Conservation (phyloP, 35 echinoderm and acorn worm genomes). For the Chiridota heheva region DNA sequence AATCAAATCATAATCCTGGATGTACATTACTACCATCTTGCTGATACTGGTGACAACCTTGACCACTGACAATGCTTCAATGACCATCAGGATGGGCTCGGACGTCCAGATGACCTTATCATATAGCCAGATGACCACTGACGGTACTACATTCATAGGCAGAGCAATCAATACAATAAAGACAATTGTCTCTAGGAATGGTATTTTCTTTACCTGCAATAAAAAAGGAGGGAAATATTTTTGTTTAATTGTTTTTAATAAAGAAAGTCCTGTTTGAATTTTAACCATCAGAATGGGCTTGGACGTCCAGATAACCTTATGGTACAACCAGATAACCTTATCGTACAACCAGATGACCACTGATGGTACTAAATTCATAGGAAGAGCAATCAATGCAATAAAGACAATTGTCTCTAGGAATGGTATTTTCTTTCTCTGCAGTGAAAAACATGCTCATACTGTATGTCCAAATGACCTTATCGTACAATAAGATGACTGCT, state of each 20-base stretch:
- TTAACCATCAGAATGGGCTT: constrained; percentile 77
- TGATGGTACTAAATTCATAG: constrained; percentile 73
- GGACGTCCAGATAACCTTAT: no score
- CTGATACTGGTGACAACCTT: constrained; percentile 51
- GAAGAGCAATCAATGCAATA: constrained; percentile 62
- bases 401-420: constrained; percentile 66
- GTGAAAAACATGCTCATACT: no score
- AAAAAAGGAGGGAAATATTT: neutral
- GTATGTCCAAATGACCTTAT: no score
- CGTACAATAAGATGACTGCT: no score
- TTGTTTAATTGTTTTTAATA: no score
- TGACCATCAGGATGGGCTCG: constrained; percentile 70
- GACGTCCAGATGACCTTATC: constrained; percentile 77
- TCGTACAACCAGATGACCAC: constrained; percentile 73
- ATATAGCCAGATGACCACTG: constrained; percentile 71
- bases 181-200: constrained; percentile 62
- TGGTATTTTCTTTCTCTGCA: constrained; percentile 63
- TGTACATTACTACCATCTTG: constrained; percentile 45
- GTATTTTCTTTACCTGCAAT: constrained; percentile 54
- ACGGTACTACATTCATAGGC: constrained; percentile 75
- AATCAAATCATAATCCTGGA: constrained; percentile 60
- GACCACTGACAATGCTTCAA: constrained; percentile 83
- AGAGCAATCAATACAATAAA: constrained; percentile 65
- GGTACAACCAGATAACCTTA: constrained; percentile 78
- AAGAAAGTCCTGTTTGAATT: no score